phyloP scores from a whole-genome alignment of 37 sponge, comb jelly and placozoan genomes.

The Ephydatia muelleri region DNA sequence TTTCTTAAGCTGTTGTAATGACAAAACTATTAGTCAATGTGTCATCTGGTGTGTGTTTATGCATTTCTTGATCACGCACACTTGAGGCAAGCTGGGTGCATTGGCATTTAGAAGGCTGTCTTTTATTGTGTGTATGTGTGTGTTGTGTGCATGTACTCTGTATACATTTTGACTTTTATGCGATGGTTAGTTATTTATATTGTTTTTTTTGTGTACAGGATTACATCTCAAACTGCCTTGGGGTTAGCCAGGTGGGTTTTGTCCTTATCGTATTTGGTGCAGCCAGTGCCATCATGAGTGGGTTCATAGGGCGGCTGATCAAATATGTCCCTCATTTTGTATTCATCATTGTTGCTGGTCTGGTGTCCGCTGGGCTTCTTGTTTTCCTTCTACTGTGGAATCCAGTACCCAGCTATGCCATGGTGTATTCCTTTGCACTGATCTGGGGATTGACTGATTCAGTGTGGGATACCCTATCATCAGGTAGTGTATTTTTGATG shows the following conservation, averaged over 20 bases:
- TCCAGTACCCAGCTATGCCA: slow-evolving; percentile 17
- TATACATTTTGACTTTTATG: no score
- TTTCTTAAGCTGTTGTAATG: no score
- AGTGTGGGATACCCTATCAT: slow-evolving; percentile 16
- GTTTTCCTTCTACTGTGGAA: slow-evolving; percentile 38
- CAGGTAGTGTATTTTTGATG: slow-evolving; percentile 7
- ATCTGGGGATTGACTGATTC: slow-evolving; percentile 20
- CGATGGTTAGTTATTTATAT: no score
- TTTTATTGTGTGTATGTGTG: no score
- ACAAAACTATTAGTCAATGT: no score
- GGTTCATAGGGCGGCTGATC: slow-evolving; percentile 9
- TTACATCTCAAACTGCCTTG: slow-evolving; percentile 31
- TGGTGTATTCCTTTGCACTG: slow-evolving; percentile 5
- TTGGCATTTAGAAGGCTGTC: no score
- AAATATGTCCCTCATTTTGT: slow-evolving; percentile 19
- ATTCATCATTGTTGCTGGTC: background rate
- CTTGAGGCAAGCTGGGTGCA: no score
- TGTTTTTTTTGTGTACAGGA: no score
- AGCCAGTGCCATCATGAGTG: slow-evolving; percentile 10
- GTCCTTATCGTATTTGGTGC: slow-evolving; percentile 21
- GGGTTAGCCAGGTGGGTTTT: slow-evolving; percentile 16
- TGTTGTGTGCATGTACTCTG: background rate
- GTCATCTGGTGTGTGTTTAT: background rate
- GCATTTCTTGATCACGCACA: no score
- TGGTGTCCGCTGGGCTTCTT: background rate